Evolutionary conservation across 2,888 invertebrate species (phyloP).

Genomic region (Sphecodes monilicornis): DNA sequence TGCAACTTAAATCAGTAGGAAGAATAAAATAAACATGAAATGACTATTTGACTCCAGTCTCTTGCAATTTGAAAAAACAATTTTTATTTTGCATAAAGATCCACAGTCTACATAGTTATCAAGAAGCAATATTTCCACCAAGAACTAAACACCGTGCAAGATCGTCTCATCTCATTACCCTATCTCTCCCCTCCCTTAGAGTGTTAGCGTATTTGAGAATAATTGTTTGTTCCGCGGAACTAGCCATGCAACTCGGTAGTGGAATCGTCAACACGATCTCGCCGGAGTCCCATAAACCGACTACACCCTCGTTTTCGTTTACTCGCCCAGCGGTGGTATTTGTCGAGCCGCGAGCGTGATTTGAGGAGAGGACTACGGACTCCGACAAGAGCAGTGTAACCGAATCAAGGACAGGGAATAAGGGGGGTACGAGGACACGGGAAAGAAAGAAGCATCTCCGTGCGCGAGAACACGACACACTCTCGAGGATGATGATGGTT

Average conservation of each 20-base stretch:
- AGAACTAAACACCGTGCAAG: background rate
- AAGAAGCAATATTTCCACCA: background rate
- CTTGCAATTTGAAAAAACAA: too few species aligned
- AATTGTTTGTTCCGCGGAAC: background rate
- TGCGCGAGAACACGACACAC: slow-evolving; percentile 16
- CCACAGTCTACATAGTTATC: too few species aligned
- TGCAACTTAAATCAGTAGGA: too few species aligned
- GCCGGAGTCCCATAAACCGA: background rate
- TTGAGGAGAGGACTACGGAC: slow-evolving; percentile 53
- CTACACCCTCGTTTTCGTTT: background rate
- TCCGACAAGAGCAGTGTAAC: slow-evolving; percentile 5
- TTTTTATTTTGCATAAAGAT: too few species aligned
- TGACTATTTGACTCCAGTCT: too few species aligned
- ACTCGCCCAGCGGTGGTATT: slow-evolving; percentile 52
- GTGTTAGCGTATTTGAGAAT: background rate
- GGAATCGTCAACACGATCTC: slow-evolving; percentile 2
- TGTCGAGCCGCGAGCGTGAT: slow-evolving; percentile 64
- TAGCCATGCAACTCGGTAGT: background rate
- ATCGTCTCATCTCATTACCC: background rate
- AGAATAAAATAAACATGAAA: too few species aligned
- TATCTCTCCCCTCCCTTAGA: background rate
- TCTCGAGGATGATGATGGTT: slow-evolving; percentile 2
- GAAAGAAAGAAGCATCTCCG: background rate
- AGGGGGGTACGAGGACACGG: background rate
- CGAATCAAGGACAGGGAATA: background rate